Evolutionary conservation across 2,888 invertebrate species (phyloP), one percentile per base, ranked within the genome.

Genomic region (Coremacera marginata): DNA sequence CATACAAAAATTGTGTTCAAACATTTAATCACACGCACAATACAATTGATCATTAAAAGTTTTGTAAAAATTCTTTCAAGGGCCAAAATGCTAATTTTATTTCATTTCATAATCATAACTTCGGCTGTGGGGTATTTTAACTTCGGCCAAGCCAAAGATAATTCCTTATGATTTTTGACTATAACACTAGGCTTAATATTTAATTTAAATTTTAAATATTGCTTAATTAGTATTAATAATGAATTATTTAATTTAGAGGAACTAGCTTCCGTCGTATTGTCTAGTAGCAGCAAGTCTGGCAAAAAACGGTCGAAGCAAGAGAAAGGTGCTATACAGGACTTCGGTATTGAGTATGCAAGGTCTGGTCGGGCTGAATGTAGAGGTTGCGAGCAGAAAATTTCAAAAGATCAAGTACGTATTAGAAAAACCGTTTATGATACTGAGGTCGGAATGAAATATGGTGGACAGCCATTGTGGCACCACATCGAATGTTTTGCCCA

Each of bases 401-500:
- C 92, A 37, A 88, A 95, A 92, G 93, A 91, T 87, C 93, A 92
- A 84, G 90, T 97, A 3, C 91, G 97, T 67, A 91, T 98, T 68
- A 93, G 95, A 1, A 97, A 96, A 89, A 95, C 95, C 81, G 96
- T 96, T 82, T 97, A 91, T 89, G 95, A 96, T 78, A 87, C 87
- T n/a, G 95, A 95, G 83, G 91, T 94, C 25, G 96, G 95, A 0
- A 92, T 92, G 84, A 93, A 93, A 87, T 96, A 93, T 88, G 97
- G 97, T 0, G 97, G 96, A 0, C 92, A 94, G 84, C 93, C 96
- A 77, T 90, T 94, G 72, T 98, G 98, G 98, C 94, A 98, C 88
- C 98, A 98, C 89, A 89, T 97, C 3, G 94, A 95, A 78, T 98
- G 98, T 87, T 98, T 98, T 90, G 93, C 92, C 0, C 93, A 95